Base-by-base conservation (phyloP, 2,113 vertebrate species). In the Colossoma macropomum region DNA sequence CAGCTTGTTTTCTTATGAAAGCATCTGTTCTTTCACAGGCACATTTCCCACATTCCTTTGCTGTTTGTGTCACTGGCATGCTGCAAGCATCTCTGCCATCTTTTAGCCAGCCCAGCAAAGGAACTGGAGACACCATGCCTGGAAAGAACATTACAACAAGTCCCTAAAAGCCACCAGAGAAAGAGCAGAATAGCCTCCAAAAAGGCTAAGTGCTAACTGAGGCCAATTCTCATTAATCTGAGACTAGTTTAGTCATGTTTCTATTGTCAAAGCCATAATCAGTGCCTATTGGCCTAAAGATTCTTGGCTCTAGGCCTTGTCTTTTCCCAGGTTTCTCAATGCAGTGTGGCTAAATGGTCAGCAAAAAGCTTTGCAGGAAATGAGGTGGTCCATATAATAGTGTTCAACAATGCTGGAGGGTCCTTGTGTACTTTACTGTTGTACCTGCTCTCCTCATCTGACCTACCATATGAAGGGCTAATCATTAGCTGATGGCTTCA, bases 21-120 rank as follows among this genome's bases (percentile, higher is more conserved):
- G 71, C 72, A 82, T 69, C 80, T 76, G 80, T 50, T 75, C 62
- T 75, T 82, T 69, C 73, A 54, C 21, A 66, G 52, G 54, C 59
- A 15, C 71, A 82, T 75, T 62, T 54, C 48, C 50, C 71, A 75
- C 71, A 27, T 75, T 50, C 56, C 25, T 62, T 48, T 19, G 21
- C 17, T 27, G 32, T 9, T 23, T 54, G 41, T 65, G 59, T 75
- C 59, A 75, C 41, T 66, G 60, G 27, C 59, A 12, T 27, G 59
- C 59, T 62, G 59, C 11, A 62, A 27, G 59, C 9, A 5, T 25
- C 59, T 27, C 25, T 27, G 9, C 19, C 15, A 59, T 59, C 21
- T 59, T n/a, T n/a, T 59, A 59, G 23, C 56, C 23, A n/a, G 56
- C 6, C 15, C 59, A 62, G 23, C 11, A 0, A 62, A 62, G 27